Percentiles rank a stretch among this genome's conserved stretches.
phyloP scores from a whole-genome alignment of 1,140 invertebrate genomes.

The Mamestra configurata region DNA sequence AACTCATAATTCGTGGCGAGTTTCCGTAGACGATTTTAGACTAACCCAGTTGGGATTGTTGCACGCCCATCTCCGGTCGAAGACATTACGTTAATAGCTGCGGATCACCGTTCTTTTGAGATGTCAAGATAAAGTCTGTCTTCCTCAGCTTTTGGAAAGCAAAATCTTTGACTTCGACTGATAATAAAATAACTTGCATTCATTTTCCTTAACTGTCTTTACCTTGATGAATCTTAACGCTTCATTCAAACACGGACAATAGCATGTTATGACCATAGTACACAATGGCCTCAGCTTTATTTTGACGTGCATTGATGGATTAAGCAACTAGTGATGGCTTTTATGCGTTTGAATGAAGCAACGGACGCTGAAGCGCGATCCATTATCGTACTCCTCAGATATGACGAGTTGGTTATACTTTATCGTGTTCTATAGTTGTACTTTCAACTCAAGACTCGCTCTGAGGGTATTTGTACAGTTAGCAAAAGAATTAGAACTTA shows the following conservation, averaged over 20 bases:
- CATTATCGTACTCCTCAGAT: slow-evolving; percentile 9
- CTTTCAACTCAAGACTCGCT: no score
- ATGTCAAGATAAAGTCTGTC: slow-evolving; percentile 12
- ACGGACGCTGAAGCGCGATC: slow-evolving; percentile 25
- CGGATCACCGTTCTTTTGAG: slow-evolving; percentile 29
- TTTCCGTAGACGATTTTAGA: slow-evolving; percentile 81
- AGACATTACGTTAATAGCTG: slow-evolving; percentile 55
- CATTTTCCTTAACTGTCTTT: not conserved
- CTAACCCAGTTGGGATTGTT: slow-evolving; percentile 73
- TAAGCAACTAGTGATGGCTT: slow-evolving; percentile 27
- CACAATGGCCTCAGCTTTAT: slow-evolving; percentile 9
- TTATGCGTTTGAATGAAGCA: not conserved
- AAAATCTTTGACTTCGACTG: not conserved
- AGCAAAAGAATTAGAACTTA: not conserved
- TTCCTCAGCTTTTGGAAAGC: not conserved
- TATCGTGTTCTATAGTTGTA: not conserved
- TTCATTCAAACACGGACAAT: slow-evolving; percentile 12
- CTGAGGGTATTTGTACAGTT: no score
- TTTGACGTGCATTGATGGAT: slow-evolving; percentile 29
- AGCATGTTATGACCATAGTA: slow-evolving; percentile 6
- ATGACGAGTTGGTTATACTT: not conserved
- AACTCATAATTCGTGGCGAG: slow-evolving; percentile 83
- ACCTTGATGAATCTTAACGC: not conserved
- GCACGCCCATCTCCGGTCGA: slow-evolving; percentile 55
- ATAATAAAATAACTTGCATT: not conserved